Percentiles rank a stretch among this genome's conserved stretches.
phyloP scores from a whole-genome alignment of 2,888 invertebrate species.

The Parelbella ahira region DNA sequence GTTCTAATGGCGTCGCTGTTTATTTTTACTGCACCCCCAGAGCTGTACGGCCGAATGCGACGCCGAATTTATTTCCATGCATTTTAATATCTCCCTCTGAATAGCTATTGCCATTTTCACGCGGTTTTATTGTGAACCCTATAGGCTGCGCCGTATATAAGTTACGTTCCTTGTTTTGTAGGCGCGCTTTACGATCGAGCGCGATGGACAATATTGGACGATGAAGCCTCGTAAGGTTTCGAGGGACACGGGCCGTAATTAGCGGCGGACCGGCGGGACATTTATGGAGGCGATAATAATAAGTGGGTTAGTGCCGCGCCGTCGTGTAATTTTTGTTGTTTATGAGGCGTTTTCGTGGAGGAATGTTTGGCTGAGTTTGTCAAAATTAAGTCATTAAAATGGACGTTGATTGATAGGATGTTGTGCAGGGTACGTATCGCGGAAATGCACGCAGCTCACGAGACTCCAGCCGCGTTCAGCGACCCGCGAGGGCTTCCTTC shows the following conservation, averaged over 20 bases:
- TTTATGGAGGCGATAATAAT: slow-evolving; percentile 54
- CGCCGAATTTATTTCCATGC: slow-evolving; percentile 82
- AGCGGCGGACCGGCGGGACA: slow-evolving; percentile 41
- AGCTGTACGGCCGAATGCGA: slow-evolving; percentile 80
- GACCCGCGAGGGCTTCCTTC: slow-evolving; percentile 38
- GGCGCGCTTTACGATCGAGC: slow-evolving; percentile 61
- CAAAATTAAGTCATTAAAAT: slow-evolving; percentile 73
- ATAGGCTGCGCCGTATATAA: slow-evolving; percentile 42
- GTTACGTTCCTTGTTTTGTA: slow-evolving; percentile 61
- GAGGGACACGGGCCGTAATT: slow-evolving; percentile 53
- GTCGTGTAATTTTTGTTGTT: slow-evolving; percentile 57
- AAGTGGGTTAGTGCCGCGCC: slow-evolving; percentile 40
- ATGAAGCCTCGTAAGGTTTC: slow-evolving; percentile 63
- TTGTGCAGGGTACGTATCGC: slow-evolving; percentile 59
- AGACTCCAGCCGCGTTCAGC: slow-evolving; percentile 36
- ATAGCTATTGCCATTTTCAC: slow-evolving; percentile 79
- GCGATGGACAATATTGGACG: slow-evolving; percentile 61
- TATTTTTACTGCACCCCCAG: slow-evolving; percentile 81
- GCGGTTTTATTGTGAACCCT: slow-evolving; percentile 73
- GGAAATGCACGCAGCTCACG: slow-evolving; percentile 64
- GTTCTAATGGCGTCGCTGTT: slow-evolving; percentile 80
- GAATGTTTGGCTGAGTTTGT: slow-evolving; percentile 50
- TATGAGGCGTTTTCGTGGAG: slow-evolving; percentile 51
- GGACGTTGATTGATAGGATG: slow-evolving; percentile 70
- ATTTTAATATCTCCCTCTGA: slow-evolving; percentile 81